phyloP scores from a whole-genome alignment of 2,888 invertebrate genomes.

The Xylocampa areola region DNA sequence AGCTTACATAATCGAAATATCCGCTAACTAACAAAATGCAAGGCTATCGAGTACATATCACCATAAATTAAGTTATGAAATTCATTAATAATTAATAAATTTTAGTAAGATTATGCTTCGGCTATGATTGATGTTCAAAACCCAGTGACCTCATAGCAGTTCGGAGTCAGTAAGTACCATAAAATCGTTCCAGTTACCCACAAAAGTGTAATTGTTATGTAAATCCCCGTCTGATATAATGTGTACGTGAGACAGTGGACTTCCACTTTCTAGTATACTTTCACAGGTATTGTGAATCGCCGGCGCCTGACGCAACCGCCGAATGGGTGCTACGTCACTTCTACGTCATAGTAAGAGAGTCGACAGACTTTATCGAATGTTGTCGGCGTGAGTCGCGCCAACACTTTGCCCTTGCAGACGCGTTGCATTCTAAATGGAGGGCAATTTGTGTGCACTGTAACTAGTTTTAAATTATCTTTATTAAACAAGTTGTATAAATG shows the following conservation, averaged over 20 bases:
- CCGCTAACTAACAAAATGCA: constrained; percentile 26
- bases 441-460: too few relatives aligned
- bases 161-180: constrained; percentile 53
- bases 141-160: constrained; percentile 38
- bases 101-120: constrained; percentile 16
- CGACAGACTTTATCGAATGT: constrained; percentile 16
- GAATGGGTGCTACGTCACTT: constrained; percentile 60
- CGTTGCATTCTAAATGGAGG: not conserved
- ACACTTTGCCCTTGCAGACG: not conserved
- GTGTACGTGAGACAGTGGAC: constrained; percentile 84
- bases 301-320: constrained; percentile 77
- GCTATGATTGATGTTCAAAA: constrained; percentile 12
- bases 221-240: constrained; percentile 86
- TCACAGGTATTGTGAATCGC: constrained; percentile 83
- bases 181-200: constrained; percentile 84
- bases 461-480: too few relatives aligned
- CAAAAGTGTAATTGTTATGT: constrained; percentile 84
- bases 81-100: constrained; percentile 47
- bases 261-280: constrained; percentile 88
- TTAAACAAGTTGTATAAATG: too few relatives aligned
- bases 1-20: constrained; percentile 43
- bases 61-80: constrained; percentile 51
- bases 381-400: too few relatives aligned
- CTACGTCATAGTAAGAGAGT: constrained; percentile 51
- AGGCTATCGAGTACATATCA: constrained; percentile 37